phyloP scores from a whole-genome alignment of 2,797 vertebrate species.

The Urophycis tenuis region DNA sequence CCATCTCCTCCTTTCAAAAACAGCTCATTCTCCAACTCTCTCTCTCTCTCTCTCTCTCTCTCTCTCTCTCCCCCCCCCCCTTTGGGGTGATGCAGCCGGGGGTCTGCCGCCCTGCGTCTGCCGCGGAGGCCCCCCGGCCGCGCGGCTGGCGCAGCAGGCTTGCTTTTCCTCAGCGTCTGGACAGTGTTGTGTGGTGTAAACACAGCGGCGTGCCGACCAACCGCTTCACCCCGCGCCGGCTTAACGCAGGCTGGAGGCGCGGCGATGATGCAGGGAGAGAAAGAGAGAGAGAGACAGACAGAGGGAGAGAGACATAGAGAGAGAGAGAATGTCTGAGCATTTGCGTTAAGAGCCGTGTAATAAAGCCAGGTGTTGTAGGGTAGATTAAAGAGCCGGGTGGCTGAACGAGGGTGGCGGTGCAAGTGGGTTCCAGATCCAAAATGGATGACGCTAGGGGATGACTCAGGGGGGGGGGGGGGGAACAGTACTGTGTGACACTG shows the following conservation, averaged over 20 bases:
- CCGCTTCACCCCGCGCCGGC: not conserved
- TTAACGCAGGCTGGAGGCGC: constrained; percentile 10
- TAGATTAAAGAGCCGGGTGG: constrained; percentile 26
- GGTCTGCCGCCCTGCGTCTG: not conserved
- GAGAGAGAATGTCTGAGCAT: constrained; percentile 24
- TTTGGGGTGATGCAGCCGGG: not conserved
- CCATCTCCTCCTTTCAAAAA: not conserved
- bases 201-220: not conserved
- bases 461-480: constrained; percentile 19
- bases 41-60: not conserved
- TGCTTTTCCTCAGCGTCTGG: not conserved
- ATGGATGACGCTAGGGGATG: not conserved
- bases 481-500: not conserved
- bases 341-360: constrained; percentile 26
- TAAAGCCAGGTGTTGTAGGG: constrained; percentile 49
- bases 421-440: not conserved
- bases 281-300: too few species aligned
- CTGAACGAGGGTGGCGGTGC: not conserved
- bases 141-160: not conserved
- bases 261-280: constrained; percentile 23
- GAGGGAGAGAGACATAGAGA: not conserved
- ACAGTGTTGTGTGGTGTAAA: not conserved
- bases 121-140: not conserved
- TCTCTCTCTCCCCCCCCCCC: not conserved
- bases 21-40: not conserved